A percentile compares a stretch with the other conserved stretches of the same genome.
phyloP scores from a whole-genome alignment of 2,888 invertebrate species.

The Laspeyria flexula region DNA sequence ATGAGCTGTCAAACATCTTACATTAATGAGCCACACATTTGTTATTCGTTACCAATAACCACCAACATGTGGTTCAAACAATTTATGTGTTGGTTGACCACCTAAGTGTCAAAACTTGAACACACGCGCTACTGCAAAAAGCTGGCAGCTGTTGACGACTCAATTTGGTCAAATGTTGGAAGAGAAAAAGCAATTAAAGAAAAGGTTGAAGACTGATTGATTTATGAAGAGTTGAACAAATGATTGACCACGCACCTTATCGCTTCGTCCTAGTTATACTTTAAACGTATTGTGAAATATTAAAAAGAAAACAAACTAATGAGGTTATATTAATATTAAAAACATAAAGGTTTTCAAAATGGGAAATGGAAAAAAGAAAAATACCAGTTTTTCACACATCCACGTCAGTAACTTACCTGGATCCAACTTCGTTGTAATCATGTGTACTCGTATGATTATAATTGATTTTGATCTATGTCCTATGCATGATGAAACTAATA shows the following conservation, averaged over 20 bases:
- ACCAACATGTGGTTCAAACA: constrained; percentile 55
- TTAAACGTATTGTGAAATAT: too few relatives aligned
- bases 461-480: too few relatives aligned
- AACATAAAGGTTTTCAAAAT: too few relatives aligned
- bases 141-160: constrained; percentile 46
- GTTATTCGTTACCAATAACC: constrained; percentile 44
- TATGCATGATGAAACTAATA: too few relatives aligned
- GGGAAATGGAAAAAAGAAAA: too few relatives aligned
- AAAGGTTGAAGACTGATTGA: background rate
- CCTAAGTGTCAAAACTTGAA: constrained; percentile 35
- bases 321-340: too few relatives aligned
- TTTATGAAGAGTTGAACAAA: background rate
- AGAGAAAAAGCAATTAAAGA: background rate
- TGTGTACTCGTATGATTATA: too few relatives aligned
- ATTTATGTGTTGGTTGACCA: constrained; percentile 50
- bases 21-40: constrained; percentile 70
- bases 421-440: too few relatives aligned
- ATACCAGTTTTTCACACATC: too few relatives aligned
- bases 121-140: constrained; percentile 50
- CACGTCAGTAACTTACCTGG: too few relatives aligned
- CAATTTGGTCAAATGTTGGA: constrained; percentile 18
- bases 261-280: too few relatives aligned
- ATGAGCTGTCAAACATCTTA: constrained; percentile 71
- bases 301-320: too few relatives aligned
- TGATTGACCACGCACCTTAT: background rate